These are phyloP conservation scores for Proctacanthus coquilletti DNA, from an alignment of 1,140 invertebrate species.

Conservation along the genomic window DNA sequence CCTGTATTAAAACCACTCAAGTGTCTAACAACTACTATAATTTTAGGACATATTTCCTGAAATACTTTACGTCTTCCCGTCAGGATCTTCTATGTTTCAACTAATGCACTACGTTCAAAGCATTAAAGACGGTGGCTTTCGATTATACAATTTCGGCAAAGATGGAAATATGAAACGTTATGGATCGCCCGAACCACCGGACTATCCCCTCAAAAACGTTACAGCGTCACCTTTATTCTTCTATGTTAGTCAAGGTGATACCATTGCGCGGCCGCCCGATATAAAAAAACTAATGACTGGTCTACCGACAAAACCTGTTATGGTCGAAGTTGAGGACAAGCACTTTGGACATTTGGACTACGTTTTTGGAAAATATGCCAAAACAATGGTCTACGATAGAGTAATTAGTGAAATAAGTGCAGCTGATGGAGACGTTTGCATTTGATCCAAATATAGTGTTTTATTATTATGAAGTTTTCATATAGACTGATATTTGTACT, in stretches of 20 bases:
- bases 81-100: slow-evolving; percentile 34
- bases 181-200: slow-evolving; percentile 31
- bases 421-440: slow-evolving; percentile 17
- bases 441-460: too few species aligned
- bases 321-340: slow-evolving; percentile 27
- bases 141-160: slow-evolving; percentile 32
- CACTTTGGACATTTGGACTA: slow-evolving; percentile 41
- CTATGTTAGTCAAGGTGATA: slow-evolving; percentile 48
- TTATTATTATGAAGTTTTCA: too few species aligned
- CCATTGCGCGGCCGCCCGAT: slow-evolving; percentile 37
- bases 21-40: background rate
- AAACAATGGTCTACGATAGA: slow-evolving; percentile 31
- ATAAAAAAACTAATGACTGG: slow-evolving; percentile 29
- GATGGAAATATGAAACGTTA: slow-evolving; percentile 32
- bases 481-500: too few species aligned
- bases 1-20: too few species aligned
- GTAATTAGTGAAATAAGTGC: slow-evolving; percentile 30
- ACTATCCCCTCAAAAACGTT: slow-evolving; percentile 39
- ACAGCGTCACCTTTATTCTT: slow-evolving; percentile 40
- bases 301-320: slow-evolving; percentile 29
- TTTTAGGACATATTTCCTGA: slow-evolving; percentile 18
- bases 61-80: slow-evolving; percentile 25
- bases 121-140: slow-evolving; percentile 20
- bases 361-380: slow-evolving; percentile 35
- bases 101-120: slow-evolving; percentile 35